Evolutionary conservation across 1,140 invertebrate species (phyloP), one percentile per base, ranked within the genome.

Genomic region (Calycopis cecrops): DNA sequence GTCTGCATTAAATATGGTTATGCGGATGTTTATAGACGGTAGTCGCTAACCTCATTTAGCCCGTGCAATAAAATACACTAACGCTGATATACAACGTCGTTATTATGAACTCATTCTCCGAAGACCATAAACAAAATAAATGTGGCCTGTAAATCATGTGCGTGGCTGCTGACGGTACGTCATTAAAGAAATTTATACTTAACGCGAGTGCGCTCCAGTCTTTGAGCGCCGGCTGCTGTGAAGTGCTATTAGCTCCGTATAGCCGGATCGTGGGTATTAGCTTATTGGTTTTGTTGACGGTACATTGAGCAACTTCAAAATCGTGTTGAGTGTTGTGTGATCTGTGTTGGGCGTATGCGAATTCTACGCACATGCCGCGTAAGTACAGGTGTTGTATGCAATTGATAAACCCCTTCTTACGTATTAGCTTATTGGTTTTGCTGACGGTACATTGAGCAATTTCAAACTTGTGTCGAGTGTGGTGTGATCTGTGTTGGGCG

Each of bases 181-280:
- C 69, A 69, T 71, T 76, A 71, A 65, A 65, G 55, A 63, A 71
- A 71, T 71, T 75, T 73, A 71, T 73, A 64, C 64, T 73, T 65
- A 48, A 59, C 63, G 55, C 57, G 55, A 60, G 66, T 63, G 67
- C 57, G 47, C 53, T 62, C 42, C 61, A 52, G 49, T 28, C 21
- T 28, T 16, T 60, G 47, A 44, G 55, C 62, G 60, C 69, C 55
- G 69, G 70, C 65, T 67, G 71, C 66, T 65, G 65, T 64, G 64
- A 67, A 72, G 69, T 69, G 65, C 67, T 60, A 67, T 76, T 73
- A 69, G 63, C 40, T 44, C 21, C 21, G 21, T 28, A 28, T 28
- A 28, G 21, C 21, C 21, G 21, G 21, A 59, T 53, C 42, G 51
- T 53, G 37, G 16, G 40, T 8, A 28, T 28, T 28, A 44, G 40